These are phyloP conservation scores for Hydropotes inermis DNA, from an alignment of 2,113 vertebrate species.

Conservation along the genomic window DNA sequence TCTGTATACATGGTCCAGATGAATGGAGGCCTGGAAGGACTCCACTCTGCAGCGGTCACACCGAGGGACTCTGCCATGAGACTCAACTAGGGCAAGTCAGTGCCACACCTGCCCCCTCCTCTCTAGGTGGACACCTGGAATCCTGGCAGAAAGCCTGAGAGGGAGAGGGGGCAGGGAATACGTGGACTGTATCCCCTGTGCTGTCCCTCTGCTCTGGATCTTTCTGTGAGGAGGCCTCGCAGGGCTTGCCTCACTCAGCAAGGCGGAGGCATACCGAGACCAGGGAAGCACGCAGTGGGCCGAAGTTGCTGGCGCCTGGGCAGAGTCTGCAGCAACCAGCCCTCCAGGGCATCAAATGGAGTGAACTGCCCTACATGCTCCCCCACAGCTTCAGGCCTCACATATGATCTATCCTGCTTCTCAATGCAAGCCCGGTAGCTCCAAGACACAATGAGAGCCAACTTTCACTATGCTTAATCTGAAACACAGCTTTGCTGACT, in stretches of 20 bases:
- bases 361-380: rapidly evolving
- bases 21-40: not conserved
- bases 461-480: not conserved
- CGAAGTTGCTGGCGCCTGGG: not conserved
- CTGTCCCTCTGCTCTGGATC: not conserved
- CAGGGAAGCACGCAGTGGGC: not conserved
- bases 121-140: not conserved
- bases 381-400: not conserved
- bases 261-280: not conserved
- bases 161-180: not conserved
- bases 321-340: not conserved
- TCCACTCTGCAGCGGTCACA: not conserved
- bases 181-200: not conserved
- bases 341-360: not conserved
- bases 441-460: not conserved
- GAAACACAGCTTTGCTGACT: not conserved
- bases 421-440: not conserved
- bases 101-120: not conserved
- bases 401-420: not conserved
- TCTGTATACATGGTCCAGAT: not conserved
- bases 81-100: not conserved
- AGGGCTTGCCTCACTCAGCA: not conserved
- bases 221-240: not conserved
- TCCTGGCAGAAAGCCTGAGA: not conserved
- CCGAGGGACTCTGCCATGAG: not conserved